These are phyloP conservation scores for human DNA, from an alignment of 2,113 vertebrate genomes.

Conservation along the genomic window GRCh38 chr2:56753001-56753500, in stretches of 20 bases:
- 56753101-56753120: not conserved
- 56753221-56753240: not conserved
- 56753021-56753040: slow-evolving; percentile 24
- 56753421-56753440: not conserved
- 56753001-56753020: not conserved
- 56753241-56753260: not conserved
- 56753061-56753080: not conserved
- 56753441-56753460: not conserved
- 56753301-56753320: not conserved
- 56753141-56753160: not conserved
- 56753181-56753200: not conserved
- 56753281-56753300: not conserved
- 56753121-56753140: not conserved
- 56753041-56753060: not conserved
- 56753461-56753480: not conserved
- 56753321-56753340: not conserved
- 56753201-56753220: slow-evolving; percentile 7
- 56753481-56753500: not conserved
- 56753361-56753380: not conserved
- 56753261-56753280: too few species aligned
- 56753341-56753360: not conserved
- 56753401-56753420: not conserved
- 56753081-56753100: not conserved
- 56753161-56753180: not conserved
- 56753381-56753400: not conserved